Conservation (phyloP, 1,140 invertebrate species). For the Bombus vancouverensis region DNA sequence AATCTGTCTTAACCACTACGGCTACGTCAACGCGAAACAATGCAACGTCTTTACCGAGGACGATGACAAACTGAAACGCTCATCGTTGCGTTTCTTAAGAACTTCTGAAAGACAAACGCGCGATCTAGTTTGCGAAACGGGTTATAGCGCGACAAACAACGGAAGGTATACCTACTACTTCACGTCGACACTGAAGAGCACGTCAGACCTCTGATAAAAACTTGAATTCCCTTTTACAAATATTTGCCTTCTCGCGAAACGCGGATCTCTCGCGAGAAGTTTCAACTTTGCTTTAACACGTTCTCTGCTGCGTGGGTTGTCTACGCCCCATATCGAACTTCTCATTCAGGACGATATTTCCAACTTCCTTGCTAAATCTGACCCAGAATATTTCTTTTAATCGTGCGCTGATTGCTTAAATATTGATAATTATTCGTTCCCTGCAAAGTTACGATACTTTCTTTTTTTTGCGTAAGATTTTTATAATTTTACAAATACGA, state of each 20-base stretch:
- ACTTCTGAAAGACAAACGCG: neutral
- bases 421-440: too few relatives aligned
- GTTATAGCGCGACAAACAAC: neutral
- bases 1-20: too few relatives aligned
- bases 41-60: too few relatives aligned
- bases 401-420: too few relatives aligned
- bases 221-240: neutral
- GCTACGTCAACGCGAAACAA: neutral
- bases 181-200: neutral
- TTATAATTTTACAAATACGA: too few relatives aligned
- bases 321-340: neutral
- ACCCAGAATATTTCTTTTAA: neutral
- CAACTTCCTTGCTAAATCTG: neutral
- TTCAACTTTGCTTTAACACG: neutral
- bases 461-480: too few relatives aligned
- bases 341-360: neutral
- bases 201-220: neutral
- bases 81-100: neutral
- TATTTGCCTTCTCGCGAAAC: neutral
- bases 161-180: neutral
- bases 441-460: too few relatives aligned
- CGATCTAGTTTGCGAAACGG: neutral
- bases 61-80: neutral
- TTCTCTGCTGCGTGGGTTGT: neutral
- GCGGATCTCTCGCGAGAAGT: neutral